Evolutionary conservation across 2,888 invertebrate species (phyloP), one percentile per base, ranked within the genome.

Genomic region (Eristalis intricaria): DNA sequence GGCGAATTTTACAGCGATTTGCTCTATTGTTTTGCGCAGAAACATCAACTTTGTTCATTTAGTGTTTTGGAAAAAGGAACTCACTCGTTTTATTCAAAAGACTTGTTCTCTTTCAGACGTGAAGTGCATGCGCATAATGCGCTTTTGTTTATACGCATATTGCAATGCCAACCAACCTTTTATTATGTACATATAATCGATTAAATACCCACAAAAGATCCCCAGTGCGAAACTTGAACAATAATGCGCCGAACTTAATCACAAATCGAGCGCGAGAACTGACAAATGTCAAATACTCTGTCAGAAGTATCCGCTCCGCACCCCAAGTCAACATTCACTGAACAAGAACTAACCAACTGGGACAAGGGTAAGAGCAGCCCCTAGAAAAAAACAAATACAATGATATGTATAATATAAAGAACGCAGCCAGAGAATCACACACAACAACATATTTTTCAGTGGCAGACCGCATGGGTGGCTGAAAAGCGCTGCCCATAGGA

Each of bases 211-310:
- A 76, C 65, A 82, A 81, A 69, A 43, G 75, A 71, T 58, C 65
- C 58, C 65, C 60, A 71, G 76, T 50, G 76, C 26, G 58, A 10
- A 75, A 58, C 26, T 43, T n/a, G 40, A 50, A 35, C 50, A 11
- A 22, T 40, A 76, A 69, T 71, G 43, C 65, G 58, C 70, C 26
- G 65, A 65, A 76, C 38, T 68, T 63, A 68, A 63, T 56, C 22
- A 40, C 43, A 43, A 76, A 70, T 76, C 76, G 75, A 82, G 60
- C 76, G 82, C 75, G 69, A 76, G 61, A 82, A 82, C 82, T 76
- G 82, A 76, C 82, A 82, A 82, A 82, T 82, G 82, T 71, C 82
- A 82, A 82, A 81, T 69, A 50, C 63, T 60, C 58, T 32, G 81
- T 69, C 58, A 63, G 26, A 64, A 76, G 65, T 61, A 63, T 58